Evolutionary conservation across 1,140 invertebrate genomes (phyloP).

Genomic region (Frieseomelitta varia): DNA sequence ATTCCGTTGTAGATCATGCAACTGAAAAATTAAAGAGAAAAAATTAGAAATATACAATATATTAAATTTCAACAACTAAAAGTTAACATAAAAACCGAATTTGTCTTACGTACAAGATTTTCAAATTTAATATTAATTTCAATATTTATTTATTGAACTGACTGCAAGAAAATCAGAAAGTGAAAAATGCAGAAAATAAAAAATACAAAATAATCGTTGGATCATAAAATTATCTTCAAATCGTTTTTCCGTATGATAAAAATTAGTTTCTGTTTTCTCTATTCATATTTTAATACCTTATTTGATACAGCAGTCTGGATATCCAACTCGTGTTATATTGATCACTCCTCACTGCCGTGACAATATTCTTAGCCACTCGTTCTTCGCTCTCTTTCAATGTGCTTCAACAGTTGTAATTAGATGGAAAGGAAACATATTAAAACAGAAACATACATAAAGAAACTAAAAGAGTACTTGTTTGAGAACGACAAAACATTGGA

Average conservation of each 20-base stretch:
- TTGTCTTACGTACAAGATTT: background rate
- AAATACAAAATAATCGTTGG: background rate
- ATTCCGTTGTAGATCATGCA: slow-evolving; percentile 71
- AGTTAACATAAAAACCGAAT: background rate
- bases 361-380: slow-evolving; percentile 72
- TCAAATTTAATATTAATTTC: background rate
- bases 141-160: background rate
- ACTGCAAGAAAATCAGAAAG: fast-evolving
- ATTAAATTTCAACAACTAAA: no score
- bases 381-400: slow-evolving; percentile 65
- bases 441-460: no score
- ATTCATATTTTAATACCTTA: slow-evolving; percentile 62
- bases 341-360: slow-evolving; percentile 73
- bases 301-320: slow-evolving; percentile 68
- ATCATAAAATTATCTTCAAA: background rate
- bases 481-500: no score
- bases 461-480: no score
- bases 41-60: background rate
- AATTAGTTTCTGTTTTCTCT: background rate
- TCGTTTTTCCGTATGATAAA: background rate
- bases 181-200: background rate
- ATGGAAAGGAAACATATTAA: background rate
- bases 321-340: slow-evolving; percentile 69
- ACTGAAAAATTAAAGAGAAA: slow-evolving; percentile 66
- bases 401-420: slow-evolving; percentile 31